phyloP scores from a whole-genome alignment of 2,888 invertebrate genomes.

The Drosophila recens region DNA sequence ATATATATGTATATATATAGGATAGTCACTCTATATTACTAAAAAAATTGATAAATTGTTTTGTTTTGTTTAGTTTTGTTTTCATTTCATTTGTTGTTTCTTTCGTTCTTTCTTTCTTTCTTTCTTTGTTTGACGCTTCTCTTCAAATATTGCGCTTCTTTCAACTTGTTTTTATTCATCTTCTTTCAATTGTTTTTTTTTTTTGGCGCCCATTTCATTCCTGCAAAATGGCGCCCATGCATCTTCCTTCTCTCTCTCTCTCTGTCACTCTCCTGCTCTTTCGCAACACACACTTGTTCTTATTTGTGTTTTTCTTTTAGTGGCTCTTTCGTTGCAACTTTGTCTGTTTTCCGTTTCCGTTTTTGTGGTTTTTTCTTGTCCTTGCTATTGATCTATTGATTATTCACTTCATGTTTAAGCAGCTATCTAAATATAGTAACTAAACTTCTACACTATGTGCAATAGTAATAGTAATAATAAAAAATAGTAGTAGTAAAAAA shows the following conservation, averaged over 20 bases:
- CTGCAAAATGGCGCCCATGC: neutral
- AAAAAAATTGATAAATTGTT: conserved; percentile 14
- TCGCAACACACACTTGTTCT: conserved; percentile 6
- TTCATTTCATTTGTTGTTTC: conserved; percentile 25
- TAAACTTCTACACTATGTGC: conserved; percentile 33
- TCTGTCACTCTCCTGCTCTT: neutral
- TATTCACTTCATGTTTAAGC: conserved; percentile 56
- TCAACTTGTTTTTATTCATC: neutral
- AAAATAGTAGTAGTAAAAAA: conserved; percentile 11
- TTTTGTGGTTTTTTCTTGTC: conserved; percentile 28
- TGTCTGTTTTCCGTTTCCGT: conserved; percentile 72
- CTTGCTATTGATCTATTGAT: conserved; percentile 12
- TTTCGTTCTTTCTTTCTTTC: conserved; percentile 1
- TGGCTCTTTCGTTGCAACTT: conserved; percentile 77
- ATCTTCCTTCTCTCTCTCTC: neutral
- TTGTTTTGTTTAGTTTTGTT: conserved; percentile 4
- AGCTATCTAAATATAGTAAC: conserved; percentile 32
- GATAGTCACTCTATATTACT: conserved; percentile 23
- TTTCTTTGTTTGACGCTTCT: conserved; percentile 8
- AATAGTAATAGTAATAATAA: conserved; percentile 16
- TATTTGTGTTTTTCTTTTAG: conserved; percentile 30
- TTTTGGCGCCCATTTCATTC: neutral
- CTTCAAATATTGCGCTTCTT: conserved; percentile 29
- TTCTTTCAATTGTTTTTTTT: neutral
- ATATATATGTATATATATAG: conserved; percentile 14